A percentile compares a stretch with the other conserved stretches of the same genome.
phyloP scores from a whole-genome alignment of 2,888 invertebrate species.

The Ecdyonurus torrentis region DNA sequence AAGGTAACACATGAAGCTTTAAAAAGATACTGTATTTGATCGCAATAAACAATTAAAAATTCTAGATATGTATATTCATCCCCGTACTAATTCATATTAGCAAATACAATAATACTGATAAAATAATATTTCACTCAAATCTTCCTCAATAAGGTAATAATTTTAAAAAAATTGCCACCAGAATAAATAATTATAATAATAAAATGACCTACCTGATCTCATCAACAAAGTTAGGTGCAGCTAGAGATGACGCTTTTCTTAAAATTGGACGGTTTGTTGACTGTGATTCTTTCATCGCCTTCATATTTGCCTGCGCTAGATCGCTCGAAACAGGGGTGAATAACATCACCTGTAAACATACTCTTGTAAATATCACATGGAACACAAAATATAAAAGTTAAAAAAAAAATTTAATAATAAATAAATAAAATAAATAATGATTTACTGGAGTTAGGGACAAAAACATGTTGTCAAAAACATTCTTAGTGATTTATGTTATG shows the following conservation, averaged over 20 bases:
- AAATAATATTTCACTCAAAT: background rate
- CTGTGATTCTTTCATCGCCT: conserved; percentile 76
- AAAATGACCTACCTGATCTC: conserved; percentile 47
- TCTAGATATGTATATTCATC: too few relatives aligned
- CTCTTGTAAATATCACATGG: too few relatives aligned
- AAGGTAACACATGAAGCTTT: too few relatives aligned
- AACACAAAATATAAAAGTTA: too few relatives aligned
- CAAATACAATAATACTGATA: background rate
- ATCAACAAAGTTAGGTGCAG: conserved; percentile 75
- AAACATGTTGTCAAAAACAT: background rate
- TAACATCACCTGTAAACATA: conserved; percentile 50
- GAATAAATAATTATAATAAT: background rate
- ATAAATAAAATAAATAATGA: too few relatives aligned
- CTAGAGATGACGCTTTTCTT: conserved; percentile 79
- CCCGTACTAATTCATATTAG: background rate
- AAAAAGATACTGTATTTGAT: too few relatives aligned
- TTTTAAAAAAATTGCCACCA: background rate
- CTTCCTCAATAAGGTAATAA: background rate
- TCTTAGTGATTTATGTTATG: background rate
- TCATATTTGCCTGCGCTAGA: conserved; percentile 84
- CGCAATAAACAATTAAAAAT: too few relatives aligned
- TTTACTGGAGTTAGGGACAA: too few relatives aligned
- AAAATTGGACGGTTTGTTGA: conserved; percentile 69
- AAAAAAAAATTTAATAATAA: too few relatives aligned
- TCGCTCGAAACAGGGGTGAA: conserved; percentile 91